These are phyloP conservation scores for Paedocypris micromegethes DNA, from an alignment of 2,797 vertebrate genomes.

Conservation along the genomic window DNA sequence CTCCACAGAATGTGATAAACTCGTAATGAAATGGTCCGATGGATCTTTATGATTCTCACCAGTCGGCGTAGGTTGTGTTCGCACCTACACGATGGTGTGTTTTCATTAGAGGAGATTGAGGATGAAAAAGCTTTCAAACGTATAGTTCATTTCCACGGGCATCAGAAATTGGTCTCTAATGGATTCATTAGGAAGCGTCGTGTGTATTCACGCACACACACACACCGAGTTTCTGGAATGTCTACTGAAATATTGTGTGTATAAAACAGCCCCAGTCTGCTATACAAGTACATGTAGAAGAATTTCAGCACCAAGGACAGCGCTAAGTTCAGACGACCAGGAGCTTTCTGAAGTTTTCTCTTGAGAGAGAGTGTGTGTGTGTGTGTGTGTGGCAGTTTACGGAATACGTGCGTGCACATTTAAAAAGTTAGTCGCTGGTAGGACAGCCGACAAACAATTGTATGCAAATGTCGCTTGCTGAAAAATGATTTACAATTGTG, in stretches of 20 bases:
- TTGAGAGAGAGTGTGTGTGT: too few species aligned
- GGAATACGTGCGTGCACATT: too few species aligned
- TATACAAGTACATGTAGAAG: neutral
- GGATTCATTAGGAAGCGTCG: slow-evolving; percentile 10
- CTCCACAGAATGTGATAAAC: slow-evolving; percentile 16
- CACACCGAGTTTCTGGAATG: slow-evolving; percentile 10
- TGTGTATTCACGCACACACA: slow-evolving; percentile 10
- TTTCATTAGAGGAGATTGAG: slow-evolving; percentile 24
- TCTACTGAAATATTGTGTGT: neutral
- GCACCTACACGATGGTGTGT: slow-evolving; percentile 18
- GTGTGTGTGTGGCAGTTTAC: too few species aligned
- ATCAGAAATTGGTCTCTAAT: slow-evolving; percentile 19
- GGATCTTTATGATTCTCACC: slow-evolving; percentile 18
- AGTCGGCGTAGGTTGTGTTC: slow-evolving; percentile 24
- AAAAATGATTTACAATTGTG: slow-evolving; percentile 3
- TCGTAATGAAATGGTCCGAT: slow-evolving; percentile 14
- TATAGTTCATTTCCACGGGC: slow-evolving; percentile 23
- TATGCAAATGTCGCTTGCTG: neutral
- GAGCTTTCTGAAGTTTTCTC: too few species aligned
- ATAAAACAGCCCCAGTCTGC: neutral
- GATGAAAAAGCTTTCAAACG: slow-evolving; percentile 14
- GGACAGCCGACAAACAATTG: neutral
- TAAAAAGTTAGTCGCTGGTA: too few species aligned
- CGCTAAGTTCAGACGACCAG: neutral
- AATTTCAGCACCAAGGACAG: slow-evolving; percentile 32